Conservation (phyloP, 2,888 invertebrate species). For the Andrena bicolor region DNA sequence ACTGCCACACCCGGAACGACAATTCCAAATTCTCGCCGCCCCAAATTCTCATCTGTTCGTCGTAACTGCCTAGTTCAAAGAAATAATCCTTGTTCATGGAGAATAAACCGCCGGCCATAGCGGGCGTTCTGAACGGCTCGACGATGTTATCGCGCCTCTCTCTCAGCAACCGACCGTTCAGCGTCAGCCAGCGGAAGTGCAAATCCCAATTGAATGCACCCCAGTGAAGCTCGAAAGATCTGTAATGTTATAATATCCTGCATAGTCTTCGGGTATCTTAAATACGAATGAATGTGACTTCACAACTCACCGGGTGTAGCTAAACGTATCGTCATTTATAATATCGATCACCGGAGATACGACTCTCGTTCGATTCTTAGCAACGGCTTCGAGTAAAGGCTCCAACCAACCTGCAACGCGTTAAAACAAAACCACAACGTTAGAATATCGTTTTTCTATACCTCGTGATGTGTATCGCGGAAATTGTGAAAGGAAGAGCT, state of each 20-base stretch:
- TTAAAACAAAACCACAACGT: not conserved
- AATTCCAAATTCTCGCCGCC: slow-evolving; percentile 99
- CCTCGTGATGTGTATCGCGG: not conserved
- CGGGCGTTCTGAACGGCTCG: slow-evolving; percentile 92
- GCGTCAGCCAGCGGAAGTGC: slow-evolving; percentile 95
- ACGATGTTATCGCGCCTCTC: slow-evolving; percentile 88
- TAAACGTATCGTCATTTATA: slow-evolving; percentile 97
- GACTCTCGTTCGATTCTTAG: slow-evolving; percentile 88
- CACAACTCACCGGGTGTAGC: slow-evolving; percentile 88
- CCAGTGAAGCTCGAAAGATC: slow-evolving; percentile 98
- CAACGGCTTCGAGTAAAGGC: slow-evolving; percentile 89
- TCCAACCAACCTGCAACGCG: slow-evolving; percentile 90
- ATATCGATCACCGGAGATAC: slow-evolving; percentile 96
- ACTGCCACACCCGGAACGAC: slow-evolving; percentile 98
- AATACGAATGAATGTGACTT: not conserved
- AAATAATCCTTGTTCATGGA: slow-evolving; percentile 94
- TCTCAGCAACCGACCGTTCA: slow-evolving; percentile 89
- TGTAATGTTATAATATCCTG: slow-evolving; percentile 82
- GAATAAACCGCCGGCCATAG: slow-evolving; percentile 98
- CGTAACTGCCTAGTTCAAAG: slow-evolving; percentile 93
- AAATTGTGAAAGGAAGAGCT: slow-evolving; percentile 67
- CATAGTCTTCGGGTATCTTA: not conserved
- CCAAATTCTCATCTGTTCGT: slow-evolving; percentile 94
- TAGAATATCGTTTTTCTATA: not conserved
- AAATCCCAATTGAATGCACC: slow-evolving; percentile 99